Evolutionary conservation across 2,113 vertebrate genomes (phyloP).

Genomic region (Crypturellus undulatus): DNA sequence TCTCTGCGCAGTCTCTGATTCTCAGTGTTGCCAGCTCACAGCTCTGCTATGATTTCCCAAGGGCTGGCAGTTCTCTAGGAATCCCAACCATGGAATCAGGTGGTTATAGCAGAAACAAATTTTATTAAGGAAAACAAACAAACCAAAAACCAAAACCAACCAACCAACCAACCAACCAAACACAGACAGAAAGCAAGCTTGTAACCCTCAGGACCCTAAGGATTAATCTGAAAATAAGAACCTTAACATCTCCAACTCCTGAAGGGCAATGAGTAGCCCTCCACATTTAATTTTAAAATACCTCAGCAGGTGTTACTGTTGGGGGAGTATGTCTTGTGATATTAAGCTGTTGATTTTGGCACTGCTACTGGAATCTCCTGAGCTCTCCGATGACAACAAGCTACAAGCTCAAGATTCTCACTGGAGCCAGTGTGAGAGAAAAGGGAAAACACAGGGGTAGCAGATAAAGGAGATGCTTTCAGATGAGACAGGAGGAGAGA

Average conservation of each 20-base stretch:
- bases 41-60: not conserved
- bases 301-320: not conserved
- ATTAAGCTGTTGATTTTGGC: not conserved
- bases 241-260: not conserved
- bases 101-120: accelerated
- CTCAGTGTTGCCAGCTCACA: not conserved
- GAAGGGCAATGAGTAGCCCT: not conserved
- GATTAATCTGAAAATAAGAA: not conserved
- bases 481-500: not conserved
- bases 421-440: not conserved
- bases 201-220: not conserved
- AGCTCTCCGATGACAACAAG: not conserved
- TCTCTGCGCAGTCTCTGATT: not conserved
- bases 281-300: not conserved
- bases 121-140: not conserved
- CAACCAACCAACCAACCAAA: too few species aligned
- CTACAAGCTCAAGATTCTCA: not conserved
- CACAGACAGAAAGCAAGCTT: not conserved
- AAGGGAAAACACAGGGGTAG: not conserved
- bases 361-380: not conserved
- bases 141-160: too few species aligned
- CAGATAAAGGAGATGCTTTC: not conserved
- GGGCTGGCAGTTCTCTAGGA: not conserved
- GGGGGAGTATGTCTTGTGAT: not conserved
- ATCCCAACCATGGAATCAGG: not conserved